Conservation (phyloP, 2,888 invertebrate genomes). For the Lasioglossum figueresi region DNA sequence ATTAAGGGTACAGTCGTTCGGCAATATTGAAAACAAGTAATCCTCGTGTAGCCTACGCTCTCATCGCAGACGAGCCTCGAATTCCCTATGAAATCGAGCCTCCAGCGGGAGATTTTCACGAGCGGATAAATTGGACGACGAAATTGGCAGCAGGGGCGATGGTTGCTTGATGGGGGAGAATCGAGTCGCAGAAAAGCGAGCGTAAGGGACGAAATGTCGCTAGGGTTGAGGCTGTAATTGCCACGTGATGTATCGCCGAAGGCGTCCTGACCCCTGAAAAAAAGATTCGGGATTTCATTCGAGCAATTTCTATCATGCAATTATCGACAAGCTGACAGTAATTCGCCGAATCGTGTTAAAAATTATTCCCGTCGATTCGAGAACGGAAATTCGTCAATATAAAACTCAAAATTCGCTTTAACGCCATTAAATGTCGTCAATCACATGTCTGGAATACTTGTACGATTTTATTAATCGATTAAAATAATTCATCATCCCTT, state of each 20-base stretch:
- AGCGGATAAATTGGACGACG: slow-evolving; percentile 74
- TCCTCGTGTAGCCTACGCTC: slow-evolving; percentile 11
- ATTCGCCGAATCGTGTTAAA: slow-evolving; percentile 3
- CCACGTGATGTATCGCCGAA: slow-evolving; percentile 71
- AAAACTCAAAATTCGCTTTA: neutral
- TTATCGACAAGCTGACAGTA: neutral
- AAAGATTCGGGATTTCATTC: slow-evolving; percentile 40
- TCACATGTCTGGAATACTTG: neutral
- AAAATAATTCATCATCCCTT: neutral
- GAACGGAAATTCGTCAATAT: neutral
- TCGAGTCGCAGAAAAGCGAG: slow-evolving; percentile 55
- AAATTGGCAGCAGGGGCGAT: slow-evolving; percentile 69
- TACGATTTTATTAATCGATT: neutral
- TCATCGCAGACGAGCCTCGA: slow-evolving; percentile 40
- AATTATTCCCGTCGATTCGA: neutral
- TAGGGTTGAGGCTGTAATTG: slow-evolving; percentile 71
- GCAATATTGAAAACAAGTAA: slow-evolving; percentile 47
- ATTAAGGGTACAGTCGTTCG: slow-evolving; percentile 17
- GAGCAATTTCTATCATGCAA: neutral
- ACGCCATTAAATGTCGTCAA: neutral
- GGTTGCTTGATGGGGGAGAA: slow-evolving; percentile 56
- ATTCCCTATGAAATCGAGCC: slow-evolving; percentile 62
- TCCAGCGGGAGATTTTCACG: slow-evolving; percentile 66
- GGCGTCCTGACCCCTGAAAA: slow-evolving; percentile 27
- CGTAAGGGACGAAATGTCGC: slow-evolving; percentile 56